Evolutionary conservation across 2,888 invertebrate species (phyloP), one percentile per base, ranked within the genome.

Genomic region (Trachelus troglodyta): DNA sequence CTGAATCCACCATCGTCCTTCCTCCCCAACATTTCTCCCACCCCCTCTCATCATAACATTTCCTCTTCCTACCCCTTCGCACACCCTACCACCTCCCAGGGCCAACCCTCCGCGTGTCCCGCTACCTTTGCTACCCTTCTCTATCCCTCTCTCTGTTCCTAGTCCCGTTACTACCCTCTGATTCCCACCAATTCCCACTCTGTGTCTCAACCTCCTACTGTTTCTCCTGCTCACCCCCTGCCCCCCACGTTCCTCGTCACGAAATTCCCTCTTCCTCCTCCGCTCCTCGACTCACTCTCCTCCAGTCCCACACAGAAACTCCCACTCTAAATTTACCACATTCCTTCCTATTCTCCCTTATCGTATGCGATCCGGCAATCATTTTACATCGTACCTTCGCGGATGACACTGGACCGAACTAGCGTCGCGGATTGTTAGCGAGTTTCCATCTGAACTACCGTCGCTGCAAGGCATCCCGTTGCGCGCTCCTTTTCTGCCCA

Each of bases 1-100:
- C 81, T 83, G 83, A 78, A 82, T 81, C 76, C 74, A 73, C 80
- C 79, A 30, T 79, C 73, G 73, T 75, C 77, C 80, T 80, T 76
- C 79, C 75, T 77, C 75, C 76, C 76, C 69, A n/a, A 9, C 74
- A 56, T 56, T 33, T 71, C 30, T 69, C 34, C n/a, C 69, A 15
- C 4, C 33, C 30, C 69, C 56, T 69, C 75, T 71, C 69, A 30
- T 71, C 69, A 30, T n/a, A 12, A 34, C 56, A 35, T 56, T 56
- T 56, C 56, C 56, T 9, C 23, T 56, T 23, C 56, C 56, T 23
- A 6, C 56, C 56, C 56, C 6, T 56, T 23, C 56, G 23, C 56
- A 23, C 9, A 23, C 9, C 23, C 56, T 2, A 2, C 23, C 23
- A 56, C 23, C 23, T 2, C 23, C 9, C 31, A 15, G 12, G 73